Conservation (phyloP, 2,888 invertebrate species). For the Rhodophaea formosa region DNA sequence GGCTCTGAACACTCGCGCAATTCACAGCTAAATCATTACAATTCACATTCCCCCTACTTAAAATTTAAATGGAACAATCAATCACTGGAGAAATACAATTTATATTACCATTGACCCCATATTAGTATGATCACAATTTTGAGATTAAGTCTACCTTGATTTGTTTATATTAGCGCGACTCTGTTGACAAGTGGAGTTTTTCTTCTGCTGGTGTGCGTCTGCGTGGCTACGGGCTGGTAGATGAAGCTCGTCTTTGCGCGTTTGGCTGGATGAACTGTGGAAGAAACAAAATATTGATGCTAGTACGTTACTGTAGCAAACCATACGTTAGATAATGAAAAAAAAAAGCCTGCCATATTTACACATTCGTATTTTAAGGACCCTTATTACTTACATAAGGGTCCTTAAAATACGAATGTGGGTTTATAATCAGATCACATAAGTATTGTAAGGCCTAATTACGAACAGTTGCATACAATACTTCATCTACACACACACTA, state of each 20-base stretch:
- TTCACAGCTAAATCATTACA: conserved; percentile 47
- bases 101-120: conserved; percentile 44
- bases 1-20: conserved; percentile 39
- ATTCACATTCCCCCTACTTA: conserved; percentile 38
- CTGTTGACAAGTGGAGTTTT: conserved; percentile 83
- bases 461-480: no score
- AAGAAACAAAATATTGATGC: conserved; percentile 17
- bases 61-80: conserved; percentile 47
- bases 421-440: no score
- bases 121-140: conserved; percentile 51
- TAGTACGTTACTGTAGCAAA: no score
- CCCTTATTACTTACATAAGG: no score
- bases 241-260: conserved; percentile 71
- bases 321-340: no score
- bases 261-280: conserved; percentile 72
- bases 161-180: conserved; percentile 62
- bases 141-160: conserved; percentile 28
- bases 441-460: no score
- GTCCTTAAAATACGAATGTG: no score
- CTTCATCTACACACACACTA: no score
- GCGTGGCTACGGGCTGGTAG: conserved; percentile 67
- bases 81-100: conserved; percentile 45
- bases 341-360: no score
- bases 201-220: conserved; percentile 78
- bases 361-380: no score